Percentiles rank a stretch among this genome's conserved stretches.
Evolutionary conservation across 2,888 invertebrate genomes (phyloP).

Genomic region (Piscicola geometra): DNA sequence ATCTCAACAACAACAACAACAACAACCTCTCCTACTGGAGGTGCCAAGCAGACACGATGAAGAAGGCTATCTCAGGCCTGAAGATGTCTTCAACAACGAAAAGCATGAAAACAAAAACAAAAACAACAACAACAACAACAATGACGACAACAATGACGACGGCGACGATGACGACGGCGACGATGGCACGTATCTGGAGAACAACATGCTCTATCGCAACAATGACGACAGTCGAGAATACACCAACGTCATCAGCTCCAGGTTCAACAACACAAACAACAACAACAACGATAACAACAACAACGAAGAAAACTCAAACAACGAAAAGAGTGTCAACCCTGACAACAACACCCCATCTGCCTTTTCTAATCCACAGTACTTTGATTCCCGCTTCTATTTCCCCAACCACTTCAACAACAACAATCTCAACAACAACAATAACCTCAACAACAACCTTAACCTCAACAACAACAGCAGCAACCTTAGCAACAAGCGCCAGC

Average conservation of each 20-base stretch:
- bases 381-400: conserved; percentile 4
- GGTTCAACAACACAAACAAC: neutral
- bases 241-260: neutral
- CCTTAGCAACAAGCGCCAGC: conserved; percentile 86
- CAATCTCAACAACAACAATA: conserved; percentile 3
- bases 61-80: conserved; percentile 5
- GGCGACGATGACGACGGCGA: neutral
- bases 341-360: neutral
- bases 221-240: neutral
- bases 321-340: neutral
- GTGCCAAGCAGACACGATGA: neutral
- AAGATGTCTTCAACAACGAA: no score
- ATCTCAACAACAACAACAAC: no score
- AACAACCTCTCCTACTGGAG: no score
- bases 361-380: conserved; percentile 30
- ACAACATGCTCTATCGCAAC: neutral
- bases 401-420: conserved; percentile 20
- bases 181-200: neutral
- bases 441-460: neutral
- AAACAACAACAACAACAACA: conserved; percentile 22
- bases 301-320: neutral
- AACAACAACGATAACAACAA: neutral
- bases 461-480: neutral
- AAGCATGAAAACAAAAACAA: neutral
- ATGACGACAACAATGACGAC: neutral